Conservation (phyloP, 2,113 vertebrate species). For the Henicopernis longicauda region DNA sequence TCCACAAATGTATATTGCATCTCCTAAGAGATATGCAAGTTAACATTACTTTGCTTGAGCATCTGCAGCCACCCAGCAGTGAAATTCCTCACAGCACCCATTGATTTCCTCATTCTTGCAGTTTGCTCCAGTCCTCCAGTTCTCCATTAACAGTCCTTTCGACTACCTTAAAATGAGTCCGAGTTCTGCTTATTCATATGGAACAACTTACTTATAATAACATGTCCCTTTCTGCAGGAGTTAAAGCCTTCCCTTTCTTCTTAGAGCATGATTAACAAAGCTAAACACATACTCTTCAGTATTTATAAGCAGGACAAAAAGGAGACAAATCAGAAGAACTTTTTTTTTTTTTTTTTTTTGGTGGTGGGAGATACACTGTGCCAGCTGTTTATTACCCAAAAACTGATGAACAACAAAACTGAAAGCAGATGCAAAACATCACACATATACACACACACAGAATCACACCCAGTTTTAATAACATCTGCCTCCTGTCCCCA, state of each 20-base stretch:
- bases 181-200: background rate
- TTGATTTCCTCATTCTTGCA: background rate
- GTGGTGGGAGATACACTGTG: background rate
- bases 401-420: background rate
- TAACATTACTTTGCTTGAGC: background rate
- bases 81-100: background rate
- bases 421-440: background rate
- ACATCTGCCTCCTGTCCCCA: background rate
- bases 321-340: background rate
- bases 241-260: background rate
- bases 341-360: background rate
- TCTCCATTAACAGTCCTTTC: background rate
- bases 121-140: background rate
- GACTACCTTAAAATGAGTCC: background rate
- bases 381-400: accelerated
- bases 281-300: background rate
- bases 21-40: background rate
- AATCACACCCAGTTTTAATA: background rate
- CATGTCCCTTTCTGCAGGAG: background rate
- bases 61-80: background rate
- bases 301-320: background rate
- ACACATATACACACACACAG: background rate
- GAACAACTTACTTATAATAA: background rate
- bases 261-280: background rate
- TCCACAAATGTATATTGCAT: background rate